phyloP scores from a whole-genome alignment of 1,140 invertebrate genomes.

The Cyclina sinensis region DNA sequence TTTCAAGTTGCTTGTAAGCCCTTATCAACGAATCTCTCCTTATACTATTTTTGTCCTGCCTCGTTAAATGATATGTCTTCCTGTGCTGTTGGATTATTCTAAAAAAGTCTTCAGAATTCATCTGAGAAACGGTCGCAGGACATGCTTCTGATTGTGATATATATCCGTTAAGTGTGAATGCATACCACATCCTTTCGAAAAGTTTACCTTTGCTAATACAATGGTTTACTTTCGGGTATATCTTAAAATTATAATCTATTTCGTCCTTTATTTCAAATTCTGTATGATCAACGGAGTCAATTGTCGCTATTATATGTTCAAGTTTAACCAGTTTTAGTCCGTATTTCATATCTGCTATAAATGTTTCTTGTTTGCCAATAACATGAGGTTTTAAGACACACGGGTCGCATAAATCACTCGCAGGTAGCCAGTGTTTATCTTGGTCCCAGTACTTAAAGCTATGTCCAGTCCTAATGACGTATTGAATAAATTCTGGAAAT shows the following conservation, averaged over 20 bases:
- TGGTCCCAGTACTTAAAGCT: not conserved
- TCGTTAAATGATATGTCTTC: no score
- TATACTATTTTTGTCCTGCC: slow-evolving; percentile 10
- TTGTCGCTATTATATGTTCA: slow-evolving; percentile 32
- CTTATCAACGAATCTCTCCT: not conserved
- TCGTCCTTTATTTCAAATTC: slow-evolving; percentile 66
- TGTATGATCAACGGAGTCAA: slow-evolving; percentile 34
- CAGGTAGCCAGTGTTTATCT: no score
- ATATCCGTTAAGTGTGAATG: slow-evolving; percentile 72
- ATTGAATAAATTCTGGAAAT: slow-evolving; percentile 68
- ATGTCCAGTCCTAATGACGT: slow-evolving; percentile 54
- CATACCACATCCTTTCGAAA: slow-evolving; percentile 60
- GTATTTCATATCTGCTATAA: slow-evolving; percentile 61
- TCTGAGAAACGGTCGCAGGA: no score
- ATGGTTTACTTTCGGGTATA: slow-evolving; percentile 19
- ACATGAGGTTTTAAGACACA: slow-evolving; percentile 75
- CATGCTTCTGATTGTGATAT: no score
- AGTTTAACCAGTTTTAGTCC: no score
- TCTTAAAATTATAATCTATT: slow-evolving; percentile 69
- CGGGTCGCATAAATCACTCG: no score
- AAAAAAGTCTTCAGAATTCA: no score
- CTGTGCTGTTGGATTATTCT: no score
- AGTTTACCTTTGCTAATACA: slow-evolving; percentile 59
- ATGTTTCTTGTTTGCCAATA: slow-evolving; percentile 71
- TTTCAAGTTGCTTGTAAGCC: not conserved